Evolutionary conservation across 2,113 vertebrate species (phyloP), one percentile per base, ranked within the genome.

Genomic region (Perca flavescens): DNA sequence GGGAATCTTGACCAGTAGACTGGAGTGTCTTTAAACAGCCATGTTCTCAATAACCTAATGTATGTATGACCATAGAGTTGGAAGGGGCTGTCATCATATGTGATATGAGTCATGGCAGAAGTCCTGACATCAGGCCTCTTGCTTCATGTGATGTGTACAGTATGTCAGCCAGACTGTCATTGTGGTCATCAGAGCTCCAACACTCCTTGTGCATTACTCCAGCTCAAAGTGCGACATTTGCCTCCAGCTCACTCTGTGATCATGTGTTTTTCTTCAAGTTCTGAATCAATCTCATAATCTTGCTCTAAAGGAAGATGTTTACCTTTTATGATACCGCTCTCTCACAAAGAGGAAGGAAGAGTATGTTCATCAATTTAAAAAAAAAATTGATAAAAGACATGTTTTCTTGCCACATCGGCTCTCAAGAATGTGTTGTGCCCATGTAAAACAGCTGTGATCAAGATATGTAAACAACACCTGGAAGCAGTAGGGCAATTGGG

Each of bases 1-100:
- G 87, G 90, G 86, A 93, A 91, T 79, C 53, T 76, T 84, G 58
- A 58, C 52, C 61, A 31, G 64, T 14, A 28, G 47, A 49, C 22
- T 63, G 25, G 7, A n/a, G 28, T 47, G n/a, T 54, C 34, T 82
- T 64, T 6, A 71, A 50, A 69, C 47, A 8, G 13, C 13, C 34
- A 21, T 71, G 36, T 49, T 70, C 34, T 31, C 15, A 49, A 52
- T 50, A 70, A 52, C 25, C 52, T 56, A 34, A 25, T 21, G 13
- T 21, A 15, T 43, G 28, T 31, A 19, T 15, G 40, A n/a, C 4
- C 16, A 4, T 63, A 6, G 46, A 67, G 19, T 19, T 19, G 43
- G 47, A 1, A 68, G 25, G 21, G n/a, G 6, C 40, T 47, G 49
- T n/a, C 19, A 17, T 34, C 28, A 1, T 54, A 22, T 21, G 15